Evolutionary conservation across 2,113 vertebrate species (phyloP), one percentile per base, ranked within the genome.

Genomic region (Dunckerocampus dactyliophorus): DNA sequence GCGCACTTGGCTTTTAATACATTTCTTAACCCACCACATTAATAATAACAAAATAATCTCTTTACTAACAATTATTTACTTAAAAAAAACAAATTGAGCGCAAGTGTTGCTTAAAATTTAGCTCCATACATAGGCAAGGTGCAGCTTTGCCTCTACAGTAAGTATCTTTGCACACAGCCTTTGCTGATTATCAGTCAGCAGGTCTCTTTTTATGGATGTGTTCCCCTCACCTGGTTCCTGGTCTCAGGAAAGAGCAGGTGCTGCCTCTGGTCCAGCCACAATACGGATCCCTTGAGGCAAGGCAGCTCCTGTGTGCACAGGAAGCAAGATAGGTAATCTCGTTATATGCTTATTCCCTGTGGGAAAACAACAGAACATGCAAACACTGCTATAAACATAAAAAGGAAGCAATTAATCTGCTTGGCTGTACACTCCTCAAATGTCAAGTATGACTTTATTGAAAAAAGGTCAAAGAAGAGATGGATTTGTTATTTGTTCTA

Each of bases 231-330:
- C 96, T 92, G 82, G 93, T 92, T 19, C 90, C 93, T 0, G 92
- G 92, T 83, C 93, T 92, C 67, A 96, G 90, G 82, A 97, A 96
- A 74, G 93, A 5, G 19, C 96, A 98, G 82, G 92, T 92, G 61
- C 94, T 94, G 43, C 94, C 95, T 0, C 92, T 76, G 0, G 93
- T 92, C 96, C 96, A 99, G 28, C 95, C 96, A 0, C 96, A 98
- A 84, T 99, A 99, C 0, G 96, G 96, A 68, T 98, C 96, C 74
- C 92, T 93, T 69, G 95, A 95, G 37, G 93, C 93, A 0, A 99
- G 87, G 67, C 96, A 98, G 84, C 87, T 96, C 86, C 96, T 98
- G 70, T 42, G 71, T 54, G 52, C 63, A 70, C 51, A 81, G n/a
- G 19, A 19, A 55, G 9, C n/a, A 19, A 55, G 10, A n/a, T 12